Evolutionary conservation across 2,113 vertebrate species (phyloP).

Genomic region (Dryoscopus gambensis): DNA sequence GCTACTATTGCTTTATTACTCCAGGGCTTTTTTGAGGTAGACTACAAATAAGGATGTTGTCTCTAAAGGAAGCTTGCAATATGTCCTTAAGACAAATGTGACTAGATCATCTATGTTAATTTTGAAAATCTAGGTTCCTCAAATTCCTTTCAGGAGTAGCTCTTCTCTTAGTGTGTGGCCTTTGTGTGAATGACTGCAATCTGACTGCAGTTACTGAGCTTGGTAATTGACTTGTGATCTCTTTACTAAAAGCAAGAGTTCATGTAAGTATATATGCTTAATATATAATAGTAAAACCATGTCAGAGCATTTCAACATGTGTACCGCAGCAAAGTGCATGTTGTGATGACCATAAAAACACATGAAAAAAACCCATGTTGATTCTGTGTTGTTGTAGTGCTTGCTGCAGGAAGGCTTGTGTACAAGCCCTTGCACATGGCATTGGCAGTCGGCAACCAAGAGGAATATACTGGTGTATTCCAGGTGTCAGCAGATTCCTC

Average conservation of each 20-base stretch:
- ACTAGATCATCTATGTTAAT: background rate
- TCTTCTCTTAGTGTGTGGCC: background rate
- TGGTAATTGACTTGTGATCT: background rate
- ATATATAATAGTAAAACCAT: background rate
- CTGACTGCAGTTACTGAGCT: background rate
- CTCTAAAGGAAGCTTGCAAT: background rate
- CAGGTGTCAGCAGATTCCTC: background rate
- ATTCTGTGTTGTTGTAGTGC: background rate
- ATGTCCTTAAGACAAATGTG: background rate
- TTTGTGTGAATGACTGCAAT: background rate
- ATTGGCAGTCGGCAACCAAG: fast-evolving
- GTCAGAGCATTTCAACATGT: background rate
- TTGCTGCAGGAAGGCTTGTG: background rate
- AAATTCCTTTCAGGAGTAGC: background rate
- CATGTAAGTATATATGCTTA: background rate
- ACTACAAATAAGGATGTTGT: background rate
- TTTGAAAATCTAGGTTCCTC: background rate
- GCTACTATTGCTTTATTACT: background rate
- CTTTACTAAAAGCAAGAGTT: background rate
- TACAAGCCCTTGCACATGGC: background rate
- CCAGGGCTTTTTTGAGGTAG: background rate
- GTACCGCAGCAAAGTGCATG: background rate
- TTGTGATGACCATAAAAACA: background rate
- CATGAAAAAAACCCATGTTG: fast-evolving
- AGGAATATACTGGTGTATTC: background rate